These are phyloP conservation scores for Grus americana DNA, from an alignment of 2,113 vertebrate genomes.

Conservation along the genomic window DNA sequence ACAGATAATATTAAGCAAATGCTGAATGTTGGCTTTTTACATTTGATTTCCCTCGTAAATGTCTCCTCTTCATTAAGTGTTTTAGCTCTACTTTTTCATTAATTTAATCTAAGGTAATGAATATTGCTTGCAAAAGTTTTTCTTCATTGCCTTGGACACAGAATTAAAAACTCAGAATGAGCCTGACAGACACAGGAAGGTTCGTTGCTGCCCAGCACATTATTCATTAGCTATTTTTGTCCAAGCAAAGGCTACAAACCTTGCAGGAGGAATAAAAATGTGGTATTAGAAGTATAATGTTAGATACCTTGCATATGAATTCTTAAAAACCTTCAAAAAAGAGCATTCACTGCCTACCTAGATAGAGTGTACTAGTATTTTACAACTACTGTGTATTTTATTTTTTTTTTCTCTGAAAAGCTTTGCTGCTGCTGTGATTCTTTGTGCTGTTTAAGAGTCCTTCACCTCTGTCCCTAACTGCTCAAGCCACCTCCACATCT, in stretches of 20 bases:
- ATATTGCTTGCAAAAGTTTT: not conserved
- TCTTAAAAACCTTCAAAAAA: not conserved
- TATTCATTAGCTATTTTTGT: not conserved
- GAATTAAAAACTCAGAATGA: not conserved
- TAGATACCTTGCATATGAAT: not conserved
- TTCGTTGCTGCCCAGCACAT: not conserved
- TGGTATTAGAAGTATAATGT: fast-evolving
- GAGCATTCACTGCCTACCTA: not conserved
- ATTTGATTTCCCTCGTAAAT: slow-evolving; percentile 7
- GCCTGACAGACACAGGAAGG: not conserved
- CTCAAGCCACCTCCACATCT: not conserved
- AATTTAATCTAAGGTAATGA: not conserved
- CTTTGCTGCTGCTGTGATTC: not conserved
- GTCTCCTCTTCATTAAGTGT: not conserved
- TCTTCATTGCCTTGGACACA: not conserved
- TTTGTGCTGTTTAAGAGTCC: not conserved
- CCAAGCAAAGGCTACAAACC: not conserved
- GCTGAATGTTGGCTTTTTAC: not conserved
- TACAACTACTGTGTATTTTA: not conserved
- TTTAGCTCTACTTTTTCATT: not conserved
- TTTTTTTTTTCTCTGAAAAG: not conserved
- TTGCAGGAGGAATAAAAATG: not conserved
- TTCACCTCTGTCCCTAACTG: not conserved
- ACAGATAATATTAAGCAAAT: not conserved
- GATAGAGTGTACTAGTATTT: not conserved